Evolutionary conservation across 2,113 vertebrate genomes (phyloP), one percentile per base, ranked within the genome.

Genomic region (Eclectus roratus): DNA sequence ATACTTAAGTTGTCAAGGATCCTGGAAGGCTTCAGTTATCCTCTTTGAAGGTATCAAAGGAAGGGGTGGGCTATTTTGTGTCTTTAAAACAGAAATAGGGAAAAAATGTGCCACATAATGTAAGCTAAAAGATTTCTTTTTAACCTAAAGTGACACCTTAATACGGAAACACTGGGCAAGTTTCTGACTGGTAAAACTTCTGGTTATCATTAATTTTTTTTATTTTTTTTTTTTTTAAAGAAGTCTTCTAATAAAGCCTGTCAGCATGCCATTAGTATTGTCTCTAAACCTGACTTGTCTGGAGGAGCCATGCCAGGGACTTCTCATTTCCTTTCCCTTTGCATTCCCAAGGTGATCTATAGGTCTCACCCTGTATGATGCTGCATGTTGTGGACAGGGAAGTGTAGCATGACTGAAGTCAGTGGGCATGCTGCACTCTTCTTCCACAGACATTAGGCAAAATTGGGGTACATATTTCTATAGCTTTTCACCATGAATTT

Each of bases 1-100:
- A 80, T 95, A 97, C 93, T 97, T 94, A 97, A 97, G 65, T 41
- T 97, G 96, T 96, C 78, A 93, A 65, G 83, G 72, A 89, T 96
- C 63, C 73, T 95, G 66, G 89, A 90, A 95, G 82, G 55, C 89
- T 97, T 95, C 83, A 85, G 89, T 96, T 97, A 93, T 60, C 79
- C 91, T 95, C 69, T 94, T 87, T 85, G 70, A 91, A 80, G 61
- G 72, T 95, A 94, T 91, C 61, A 86, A 93, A 93, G 81, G 68
- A 92, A 84, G 35, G 91, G 79, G 76, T 79, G 92, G 83, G 74
- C 85, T 96, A 86, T 93, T 94, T 92, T 93, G 35, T 83, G 43
- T 87, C 74, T 96, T 93, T 91, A 89, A 89, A 93, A 78, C 33
- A 88, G 74, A 92, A 96, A 84, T 46, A 92, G 66, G 70, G 41